Base-by-base conservation (phyloP, 2,888 invertebrate genomes). In the Hyalella azteca region DNA sequence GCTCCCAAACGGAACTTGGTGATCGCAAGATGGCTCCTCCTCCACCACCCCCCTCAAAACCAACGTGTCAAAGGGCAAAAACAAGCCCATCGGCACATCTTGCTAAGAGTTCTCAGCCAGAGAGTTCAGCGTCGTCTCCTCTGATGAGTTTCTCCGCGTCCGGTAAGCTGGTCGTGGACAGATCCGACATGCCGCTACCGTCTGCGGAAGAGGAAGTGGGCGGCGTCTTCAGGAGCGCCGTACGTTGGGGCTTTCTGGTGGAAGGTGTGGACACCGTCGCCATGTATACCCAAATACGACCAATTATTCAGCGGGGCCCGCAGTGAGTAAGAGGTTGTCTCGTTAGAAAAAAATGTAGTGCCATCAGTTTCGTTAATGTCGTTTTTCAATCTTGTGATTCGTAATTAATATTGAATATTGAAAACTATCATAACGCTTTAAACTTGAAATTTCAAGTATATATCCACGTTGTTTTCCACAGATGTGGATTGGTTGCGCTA, bases 401-500 rank as follows among this genome's bases (percentile, higher is more conserved):
- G n/a, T n/a, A n/a, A n/a, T n/a, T n/a, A n/a, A n/a, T n/a, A n/a
- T n/a, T n/a, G n/a, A n/a, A n/a, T n/a, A n/a, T n/a, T n/a, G n/a
- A n/a, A n/a, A n/a, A n/a, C n/a, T n/a, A n/a, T n/a, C n/a, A n/a
- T n/a, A n/a, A n/a, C n/a, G n/a, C n/a, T n/a, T n/a, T n/a, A n/a
- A n/a, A n/a, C n/a, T n/a, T n/a, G n/a, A n/a, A n/a, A n/a, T n/a
- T n/a, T n/a, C n/a, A n/a, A n/a, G n/a, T n/a, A n/a, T n/a, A n/a
- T n/a, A n/a, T n/a, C n/a, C n/a, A n/a, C n/a, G n/a, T n/a, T n/a
- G n/a, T n/a, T n/a, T n/a, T n/a, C n/a, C n/a, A n/a, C n/a, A n/a
- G 83, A 45, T 83, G 83, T 77, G 83, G 83, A 3, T 39, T 83
- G 29, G 83, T 83, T 49, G 83, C 83, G 15, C 73, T 83, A 32